Evolutionary conservation across 92 coral and sea anemone species (phyloP).

Genomic region (Ricordea florida): DNA sequence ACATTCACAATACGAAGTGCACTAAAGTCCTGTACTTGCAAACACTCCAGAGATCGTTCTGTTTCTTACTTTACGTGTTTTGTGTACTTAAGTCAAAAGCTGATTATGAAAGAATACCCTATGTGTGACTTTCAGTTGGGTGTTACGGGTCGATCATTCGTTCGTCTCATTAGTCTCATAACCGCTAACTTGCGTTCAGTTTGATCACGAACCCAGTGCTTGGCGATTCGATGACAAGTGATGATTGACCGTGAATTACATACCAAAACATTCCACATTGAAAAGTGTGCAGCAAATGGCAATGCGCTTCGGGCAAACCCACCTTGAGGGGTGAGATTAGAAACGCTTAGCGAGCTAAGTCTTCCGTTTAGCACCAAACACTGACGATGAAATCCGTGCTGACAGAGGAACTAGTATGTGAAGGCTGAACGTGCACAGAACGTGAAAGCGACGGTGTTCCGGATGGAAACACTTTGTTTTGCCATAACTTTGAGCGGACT

Average conservation of each 20-base stretch:
- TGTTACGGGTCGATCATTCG: neutral
- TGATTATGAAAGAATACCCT: too few species aligned
- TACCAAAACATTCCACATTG: slow-evolving; percentile 14
- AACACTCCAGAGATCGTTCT: neutral
- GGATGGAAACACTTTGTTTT: neutral
- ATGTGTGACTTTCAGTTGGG: neutral
- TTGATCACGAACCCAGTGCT: slow-evolving; percentile 8
- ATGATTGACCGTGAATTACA: slow-evolving; percentile 24
- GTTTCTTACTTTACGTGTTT: too few species aligned
- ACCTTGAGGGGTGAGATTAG: neutral
- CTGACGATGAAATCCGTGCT: too few species aligned
- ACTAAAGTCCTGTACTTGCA: too few species aligned
- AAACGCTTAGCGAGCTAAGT: neutral
- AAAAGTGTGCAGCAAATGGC: neutral
- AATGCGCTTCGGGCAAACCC: neutral
- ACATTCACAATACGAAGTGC: too few species aligned
- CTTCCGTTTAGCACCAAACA: neutral
- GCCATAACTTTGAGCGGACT: neutral
- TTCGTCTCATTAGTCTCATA: neutral
- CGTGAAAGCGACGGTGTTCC: too few species aligned
- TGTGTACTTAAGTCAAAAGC: too few species aligned
- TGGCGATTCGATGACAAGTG: slow-evolving; percentile 6
- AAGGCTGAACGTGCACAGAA: too few species aligned
- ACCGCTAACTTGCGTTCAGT: neutral
- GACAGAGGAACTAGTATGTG: too few species aligned